A percentile compares a stretch with the other conserved stretches of the same genome.
Conservation (phyloP, 2,888 invertebrate species). For the Buathra laborator region DNA sequence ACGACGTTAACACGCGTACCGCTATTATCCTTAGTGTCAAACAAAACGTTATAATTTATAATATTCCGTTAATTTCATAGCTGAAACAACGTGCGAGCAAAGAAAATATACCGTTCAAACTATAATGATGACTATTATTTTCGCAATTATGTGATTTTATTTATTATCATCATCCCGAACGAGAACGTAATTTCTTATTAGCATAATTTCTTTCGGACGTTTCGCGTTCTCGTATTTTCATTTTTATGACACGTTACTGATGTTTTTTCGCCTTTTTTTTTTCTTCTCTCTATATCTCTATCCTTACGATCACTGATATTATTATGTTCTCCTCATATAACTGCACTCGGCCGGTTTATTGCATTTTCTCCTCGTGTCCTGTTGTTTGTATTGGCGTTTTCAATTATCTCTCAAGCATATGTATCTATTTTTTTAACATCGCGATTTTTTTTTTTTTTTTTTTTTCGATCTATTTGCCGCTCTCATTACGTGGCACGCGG, state of each 20-base stretch:
- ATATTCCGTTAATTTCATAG: background rate
- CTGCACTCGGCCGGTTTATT: constrained; percentile 35
- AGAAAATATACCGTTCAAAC: background rate
- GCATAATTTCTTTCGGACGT: background rate
- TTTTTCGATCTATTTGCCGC: constrained; percentile 19
- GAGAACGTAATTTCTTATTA: background rate
- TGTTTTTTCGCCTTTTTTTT: background rate
- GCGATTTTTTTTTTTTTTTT: constrained; percentile 9
- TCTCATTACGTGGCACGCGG: constrained; percentile 10
- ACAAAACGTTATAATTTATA: background rate
- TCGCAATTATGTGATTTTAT: background rate
- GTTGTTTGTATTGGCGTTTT: background rate
- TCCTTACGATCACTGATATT: constrained; percentile 1
- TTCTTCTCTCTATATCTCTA: background rate
- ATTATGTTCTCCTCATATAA: constrained; percentile 11
- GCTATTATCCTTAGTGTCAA: background rate
- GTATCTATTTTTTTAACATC: constrained; percentile 1
- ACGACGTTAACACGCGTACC: background rate
- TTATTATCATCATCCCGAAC: background rate
- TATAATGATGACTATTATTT: constrained; percentile 9
- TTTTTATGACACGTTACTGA: constrained; percentile 11
- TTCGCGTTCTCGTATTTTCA: background rate
- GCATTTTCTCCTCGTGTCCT: constrained; percentile 31
- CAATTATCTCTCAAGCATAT: constrained; percentile 17
- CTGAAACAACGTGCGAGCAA: background rate